Conservation (phyloP, 2,888 invertebrate species). For the Drepanosiphum platanoidis region DNA sequence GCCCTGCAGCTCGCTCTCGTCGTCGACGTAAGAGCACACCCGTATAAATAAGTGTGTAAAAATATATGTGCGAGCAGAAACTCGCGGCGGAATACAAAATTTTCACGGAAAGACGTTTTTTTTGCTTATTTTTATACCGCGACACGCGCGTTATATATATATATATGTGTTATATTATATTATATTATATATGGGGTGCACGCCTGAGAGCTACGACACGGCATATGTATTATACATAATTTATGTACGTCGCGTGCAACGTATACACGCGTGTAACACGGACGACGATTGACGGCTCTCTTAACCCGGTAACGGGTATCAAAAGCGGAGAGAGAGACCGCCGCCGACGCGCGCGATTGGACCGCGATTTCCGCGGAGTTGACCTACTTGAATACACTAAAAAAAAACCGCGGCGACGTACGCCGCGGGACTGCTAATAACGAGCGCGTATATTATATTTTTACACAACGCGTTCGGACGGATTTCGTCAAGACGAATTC, state of each 20-base stretch:
- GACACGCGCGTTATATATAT: too few species aligned
- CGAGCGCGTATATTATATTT: too few species aligned
- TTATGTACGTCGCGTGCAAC: not conserved
- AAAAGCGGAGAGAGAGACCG: not conserved
- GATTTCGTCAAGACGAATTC: not conserved
- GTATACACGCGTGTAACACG: too few species aligned
- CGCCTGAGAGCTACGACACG: not conserved
- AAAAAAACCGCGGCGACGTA: not conserved
- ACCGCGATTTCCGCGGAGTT: not conserved
- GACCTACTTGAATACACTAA: not conserved
- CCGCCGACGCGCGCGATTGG: not conserved
- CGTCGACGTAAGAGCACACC: not conserved
- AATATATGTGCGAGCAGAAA: too few species aligned
- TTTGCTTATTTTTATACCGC: not conserved
- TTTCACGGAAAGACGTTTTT: not conserved
- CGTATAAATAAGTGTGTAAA: too few species aligned
- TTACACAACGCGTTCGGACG: not conserved
- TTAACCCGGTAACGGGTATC: not conserved
- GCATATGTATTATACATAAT: not conserved
- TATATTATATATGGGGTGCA: too few species aligned
- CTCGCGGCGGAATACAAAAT: constrained; percentile 12
- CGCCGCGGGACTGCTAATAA: not conserved
- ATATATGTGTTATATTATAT: too few species aligned
- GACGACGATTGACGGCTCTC: not conserved
- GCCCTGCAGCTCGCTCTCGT: not conserved